Conservation (phyloP, 1,140 invertebrate genomes). For the Yoshiicerus persimilis region DNA sequence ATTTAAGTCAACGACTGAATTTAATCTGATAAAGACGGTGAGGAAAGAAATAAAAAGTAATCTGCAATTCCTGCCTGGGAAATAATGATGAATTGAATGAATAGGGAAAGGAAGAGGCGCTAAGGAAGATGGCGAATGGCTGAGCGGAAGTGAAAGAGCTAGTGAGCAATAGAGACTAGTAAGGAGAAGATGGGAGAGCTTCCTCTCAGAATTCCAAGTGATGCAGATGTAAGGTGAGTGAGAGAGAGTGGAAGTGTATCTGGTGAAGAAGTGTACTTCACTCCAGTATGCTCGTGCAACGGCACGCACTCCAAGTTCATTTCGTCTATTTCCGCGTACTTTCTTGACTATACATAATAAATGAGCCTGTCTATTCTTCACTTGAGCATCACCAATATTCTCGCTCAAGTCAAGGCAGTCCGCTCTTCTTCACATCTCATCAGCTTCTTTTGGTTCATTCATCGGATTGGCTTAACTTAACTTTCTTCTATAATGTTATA, state of each 20-base stretch:
- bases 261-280: neutral
- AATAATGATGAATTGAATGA: neutral
- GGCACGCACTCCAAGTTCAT: neutral
- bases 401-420: neutral
- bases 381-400: neutral
- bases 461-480: neutral
- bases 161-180: neutral
- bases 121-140: neutral
- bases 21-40: neutral
- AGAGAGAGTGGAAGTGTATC: neutral
- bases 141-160: neutral
- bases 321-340: neutral
- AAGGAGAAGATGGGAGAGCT: neutral
- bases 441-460: neutral
- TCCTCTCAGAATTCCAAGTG: neutral
- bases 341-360: neutral
- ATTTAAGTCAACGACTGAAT: neutral
- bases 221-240: neutral
- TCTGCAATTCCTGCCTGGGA: neutral
- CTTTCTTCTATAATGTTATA: neutral
- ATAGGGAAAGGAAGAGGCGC: neutral
- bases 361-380: constrained; percentile 7
- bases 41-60: neutral
- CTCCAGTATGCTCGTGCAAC: neutral
- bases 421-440: constrained; percentile 5